These are phyloP conservation scores for Ctenicera cuprea DNA, from an alignment of 2,888 invertebrate species.

Conservation along the genomic window DNA sequence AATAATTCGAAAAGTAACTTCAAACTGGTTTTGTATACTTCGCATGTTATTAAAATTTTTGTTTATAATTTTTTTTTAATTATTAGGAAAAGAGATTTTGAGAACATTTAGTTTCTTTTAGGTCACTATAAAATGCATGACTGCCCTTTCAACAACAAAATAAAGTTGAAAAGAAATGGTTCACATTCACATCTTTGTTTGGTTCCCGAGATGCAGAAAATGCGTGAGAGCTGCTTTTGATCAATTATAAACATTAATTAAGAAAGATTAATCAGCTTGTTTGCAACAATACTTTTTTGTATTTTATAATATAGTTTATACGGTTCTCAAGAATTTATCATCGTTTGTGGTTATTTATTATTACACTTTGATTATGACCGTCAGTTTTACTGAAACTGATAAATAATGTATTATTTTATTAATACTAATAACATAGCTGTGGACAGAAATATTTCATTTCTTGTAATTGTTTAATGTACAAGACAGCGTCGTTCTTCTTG, in stretches of 20 bases:
- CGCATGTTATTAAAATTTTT: too few species aligned
- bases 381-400: too few species aligned
- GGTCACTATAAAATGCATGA: background rate
- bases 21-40: too few species aligned
- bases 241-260: background rate
- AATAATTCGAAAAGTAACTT: too few species aligned
- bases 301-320: background rate
- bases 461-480: background rate
- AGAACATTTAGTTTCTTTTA: too few species aligned
- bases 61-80: background rate
- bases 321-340: background rate
- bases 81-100: background rate
- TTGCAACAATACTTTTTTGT: background rate
- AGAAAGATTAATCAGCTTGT: background rate
- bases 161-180: background rate
- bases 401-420: too few species aligned
- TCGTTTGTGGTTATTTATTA: too few species aligned
- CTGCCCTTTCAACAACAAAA: background rate
- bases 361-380: too few species aligned
- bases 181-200: background rate
- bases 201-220: background rate
- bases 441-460: too few species aligned
- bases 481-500: conserved; percentile 4
- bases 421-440: too few species aligned
- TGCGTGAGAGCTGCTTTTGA: background rate